Evolutionary conservation across 2,797 vertebrate genomes (phyloP), one percentile per base, ranked within the genome.

Genomic region (Lycodopsis pacificus): DNA sequence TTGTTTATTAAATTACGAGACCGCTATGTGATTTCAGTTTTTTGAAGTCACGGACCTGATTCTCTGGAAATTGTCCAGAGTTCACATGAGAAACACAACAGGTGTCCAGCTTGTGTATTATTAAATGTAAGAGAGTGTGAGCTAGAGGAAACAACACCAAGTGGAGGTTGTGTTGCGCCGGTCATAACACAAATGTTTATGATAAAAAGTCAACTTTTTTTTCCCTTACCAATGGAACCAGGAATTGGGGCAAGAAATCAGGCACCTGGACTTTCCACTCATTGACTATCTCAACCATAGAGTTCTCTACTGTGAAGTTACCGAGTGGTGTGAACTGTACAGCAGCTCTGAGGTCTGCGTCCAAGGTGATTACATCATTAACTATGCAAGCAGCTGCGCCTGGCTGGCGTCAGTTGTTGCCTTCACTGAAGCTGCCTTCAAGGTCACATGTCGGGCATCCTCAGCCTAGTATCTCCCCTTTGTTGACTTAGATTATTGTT

Each of bases 341-440:
- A 36, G 11, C 34, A 15, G 19, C 62, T 25, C 3, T 57, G 38
- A 54, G 12, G 51, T 34, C 44, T 66, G 32, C 44, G 6, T 58
- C 63, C 27, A 44, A 14, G 17, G n/a, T 1, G 7, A 40, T 67
- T 57, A 14, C 51, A 56, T 73, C n/a, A 68, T 81, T 36, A 58
- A 25, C 30, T 61, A 19, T 40, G 30, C 54, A 49, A 42, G 67
- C 46, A 62, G 38, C 38, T 62, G 61, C 5, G 5, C 22, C 54
- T 46, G 38, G 17, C 53, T 22, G 61, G 36, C 5, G 15, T 59
- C 15, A 40, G 1, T 73, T 71, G 42, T 34, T 66, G 19, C 19
- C 54, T 40, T 4, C 61, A 20, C 46, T 44, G 7, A 30, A 32
- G 25, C 38, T 53, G 54, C 53, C 30, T 67, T 38, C 20, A 58